These are phyloP conservation scores for Alviniconcha strummeri DNA, from an alignment of 2,888 invertebrate genomes.

Conservation along the genomic window DNA sequence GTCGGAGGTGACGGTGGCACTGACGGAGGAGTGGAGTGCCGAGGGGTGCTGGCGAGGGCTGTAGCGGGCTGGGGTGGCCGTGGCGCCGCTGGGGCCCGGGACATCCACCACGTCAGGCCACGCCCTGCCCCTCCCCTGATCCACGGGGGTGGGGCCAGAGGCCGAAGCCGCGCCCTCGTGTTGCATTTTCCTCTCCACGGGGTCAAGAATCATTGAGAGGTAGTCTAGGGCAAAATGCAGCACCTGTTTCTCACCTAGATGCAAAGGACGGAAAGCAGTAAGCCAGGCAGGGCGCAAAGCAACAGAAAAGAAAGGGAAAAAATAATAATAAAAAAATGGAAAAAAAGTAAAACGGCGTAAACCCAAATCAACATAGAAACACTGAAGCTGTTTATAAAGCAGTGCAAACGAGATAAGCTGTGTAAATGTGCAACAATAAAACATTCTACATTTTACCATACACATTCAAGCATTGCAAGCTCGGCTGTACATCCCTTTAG, in stretches of 20 bases:
- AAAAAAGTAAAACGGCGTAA: not conserved
- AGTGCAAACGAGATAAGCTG: conserved; percentile 29
- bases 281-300: conserved; percentile 32
- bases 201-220: conserved; percentile 32
- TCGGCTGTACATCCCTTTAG: not conserved
- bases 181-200: conserved; percentile 26
- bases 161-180: not conserved
- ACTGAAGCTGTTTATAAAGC: conserved; percentile 14
- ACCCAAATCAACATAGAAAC: not conserved
- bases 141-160: not conserved
- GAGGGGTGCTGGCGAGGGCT: conserved; percentile 9
- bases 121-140: conserved; percentile 2
- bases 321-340: too few species aligned
- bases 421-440: not conserved
- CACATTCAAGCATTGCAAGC: too few species aligned
- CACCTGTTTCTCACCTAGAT: conserved; percentile 37
- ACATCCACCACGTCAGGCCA: not conserved
- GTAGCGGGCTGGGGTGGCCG: conserved; percentile 13
- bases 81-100: not conserved
- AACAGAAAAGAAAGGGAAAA: not conserved
- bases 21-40: not conserved
- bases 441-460: not conserved
- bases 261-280: conserved; percentile 34
- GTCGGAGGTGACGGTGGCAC: not conserved
- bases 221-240: conserved; percentile 37